These are phyloP conservation scores for Moxostoma hubbsi DNA, from an alignment of 2,797 vertebrate genomes.

Conservation along the genomic window DNA sequence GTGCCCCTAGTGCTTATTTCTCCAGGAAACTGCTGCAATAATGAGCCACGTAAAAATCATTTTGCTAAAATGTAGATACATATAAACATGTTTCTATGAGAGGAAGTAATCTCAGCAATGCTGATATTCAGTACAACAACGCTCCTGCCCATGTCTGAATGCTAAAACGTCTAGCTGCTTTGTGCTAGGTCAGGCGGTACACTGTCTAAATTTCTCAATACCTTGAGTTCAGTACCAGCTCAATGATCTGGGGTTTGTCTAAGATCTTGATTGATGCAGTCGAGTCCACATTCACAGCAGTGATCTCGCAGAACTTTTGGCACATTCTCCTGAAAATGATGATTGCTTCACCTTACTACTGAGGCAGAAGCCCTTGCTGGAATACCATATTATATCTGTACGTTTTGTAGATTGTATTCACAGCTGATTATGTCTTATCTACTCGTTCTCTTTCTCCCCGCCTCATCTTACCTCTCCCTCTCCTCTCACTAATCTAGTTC, in stretches of 20 bases:
- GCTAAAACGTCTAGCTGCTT: too few relatives aligned
- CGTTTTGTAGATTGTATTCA: constrained; percentile 71
- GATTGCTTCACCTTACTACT: constrained; percentile 70
- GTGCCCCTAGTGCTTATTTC: too few relatives aligned
- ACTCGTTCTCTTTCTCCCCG: constrained; percentile 48
- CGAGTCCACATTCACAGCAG: constrained; percentile 39
- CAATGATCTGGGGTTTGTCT: constrained; percentile 32
- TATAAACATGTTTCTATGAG: too few relatives aligned
- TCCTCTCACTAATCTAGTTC: constrained; percentile 49
- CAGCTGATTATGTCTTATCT: constrained; percentile 74
- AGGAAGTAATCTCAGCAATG: too few relatives aligned
- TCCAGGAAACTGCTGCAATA: too few relatives aligned
- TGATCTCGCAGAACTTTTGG: constrained; percentile 65
- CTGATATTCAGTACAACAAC: too few relatives aligned
- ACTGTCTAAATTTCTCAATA: too few relatives aligned
- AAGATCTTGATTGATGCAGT: constrained; percentile 53
- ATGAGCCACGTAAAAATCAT: too few relatives aligned
- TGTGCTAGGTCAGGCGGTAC: too few relatives aligned
- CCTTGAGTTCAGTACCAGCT: constrained; percentile 5
- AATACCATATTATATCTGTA: constrained; percentile 74
- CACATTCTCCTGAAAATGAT: constrained; percentile 70
- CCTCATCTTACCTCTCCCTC: constrained; percentile 59
- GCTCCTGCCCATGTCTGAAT: too few relatives aligned
- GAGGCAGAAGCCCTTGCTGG: constrained; percentile 61
- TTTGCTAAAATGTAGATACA: too few relatives aligned